These are phyloP conservation scores for Drosophila littoralis DNA, from an alignment of 1,140 invertebrate species.

Conservation along the genomic window DNA sequence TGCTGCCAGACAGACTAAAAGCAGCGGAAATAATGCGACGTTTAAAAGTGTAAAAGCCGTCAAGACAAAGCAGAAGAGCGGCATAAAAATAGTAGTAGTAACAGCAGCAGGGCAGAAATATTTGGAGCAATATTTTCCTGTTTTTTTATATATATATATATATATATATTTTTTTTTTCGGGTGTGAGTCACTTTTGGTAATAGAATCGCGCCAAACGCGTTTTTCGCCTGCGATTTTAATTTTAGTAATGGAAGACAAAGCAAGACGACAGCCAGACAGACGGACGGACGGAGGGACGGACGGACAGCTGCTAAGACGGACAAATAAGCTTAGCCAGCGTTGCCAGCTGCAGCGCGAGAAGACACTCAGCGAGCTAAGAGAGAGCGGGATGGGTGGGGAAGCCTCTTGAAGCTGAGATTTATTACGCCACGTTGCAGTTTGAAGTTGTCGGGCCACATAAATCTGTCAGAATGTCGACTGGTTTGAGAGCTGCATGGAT, in stretches of 20 bases:
- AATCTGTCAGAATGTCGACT: slow-evolving; percentile 54
- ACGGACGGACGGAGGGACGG: slow-evolving; percentile 1
- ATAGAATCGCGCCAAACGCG: slow-evolving; percentile 73
- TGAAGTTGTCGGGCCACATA: slow-evolving; percentile 73
- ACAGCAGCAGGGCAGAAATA: background rate
- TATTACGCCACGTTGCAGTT: slow-evolving; percentile 77
- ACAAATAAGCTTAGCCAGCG: slow-evolving; percentile 74
- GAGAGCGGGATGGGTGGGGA: background rate
- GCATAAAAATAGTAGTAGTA: background rate
- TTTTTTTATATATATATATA: background rate
- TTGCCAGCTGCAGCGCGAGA: slow-evolving; percentile 24
- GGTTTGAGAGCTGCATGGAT: background rate
- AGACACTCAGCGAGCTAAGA: slow-evolving; percentile 5
- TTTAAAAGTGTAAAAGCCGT: slow-evolving; percentile 79
- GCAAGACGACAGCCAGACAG: slow-evolving; percentile 32
- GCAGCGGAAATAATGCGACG: slow-evolving; percentile 77
- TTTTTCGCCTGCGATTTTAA: slow-evolving; percentile 68
- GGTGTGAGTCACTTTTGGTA: slow-evolving; percentile 77
- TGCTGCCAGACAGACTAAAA: slow-evolving; percentile 65
- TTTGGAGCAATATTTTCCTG: slow-evolving; percentile 11
- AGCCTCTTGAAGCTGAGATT: slow-evolving; percentile 60
- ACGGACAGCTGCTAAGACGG: slow-evolving; percentile 3
- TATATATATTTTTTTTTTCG: background rate
- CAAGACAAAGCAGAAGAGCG: slow-evolving; percentile 50
- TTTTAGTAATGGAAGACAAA: slow-evolving; percentile 83